Evolutionary conservation across 2,113 vertebrate genomes (phyloP).

Genomic region (Phylloscopus whistleri): DNA sequence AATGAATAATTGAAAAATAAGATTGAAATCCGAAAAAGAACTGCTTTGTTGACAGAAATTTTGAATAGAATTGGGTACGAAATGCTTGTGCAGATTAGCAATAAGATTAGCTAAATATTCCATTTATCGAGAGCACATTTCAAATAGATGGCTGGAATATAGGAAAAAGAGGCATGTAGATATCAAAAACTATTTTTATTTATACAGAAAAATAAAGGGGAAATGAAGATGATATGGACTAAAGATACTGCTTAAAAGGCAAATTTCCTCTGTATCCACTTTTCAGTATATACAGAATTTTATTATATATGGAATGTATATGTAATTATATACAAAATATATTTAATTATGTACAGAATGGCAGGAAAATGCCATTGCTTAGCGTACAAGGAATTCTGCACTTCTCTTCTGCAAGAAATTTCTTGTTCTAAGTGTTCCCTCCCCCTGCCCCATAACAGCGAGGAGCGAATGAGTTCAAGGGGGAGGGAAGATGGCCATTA

Average conservation of each 20-base stretch:
- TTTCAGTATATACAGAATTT: background rate
- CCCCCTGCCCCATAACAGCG: fast-evolving
- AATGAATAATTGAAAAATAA: background rate
- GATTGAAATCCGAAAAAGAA: background rate
- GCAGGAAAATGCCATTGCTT: background rate
- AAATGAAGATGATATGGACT: background rate
- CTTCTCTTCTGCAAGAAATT: background rate
- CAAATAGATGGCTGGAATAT: background rate
- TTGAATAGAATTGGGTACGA: background rate
- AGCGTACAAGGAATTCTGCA: background rate
- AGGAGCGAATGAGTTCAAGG: background rate
- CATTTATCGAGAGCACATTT: background rate
- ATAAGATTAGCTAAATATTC: background rate
- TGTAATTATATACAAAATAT: too few relatives aligned
- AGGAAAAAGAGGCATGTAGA: background rate
- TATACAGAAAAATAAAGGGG: background rate
- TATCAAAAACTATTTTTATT: background rate
- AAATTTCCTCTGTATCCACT: background rate
- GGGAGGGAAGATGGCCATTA: background rate
- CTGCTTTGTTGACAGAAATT: conserved; percentile 1
- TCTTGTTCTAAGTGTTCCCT: background rate
- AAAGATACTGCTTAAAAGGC: background rate
- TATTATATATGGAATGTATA: too few relatives aligned
- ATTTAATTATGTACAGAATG: too few relatives aligned
- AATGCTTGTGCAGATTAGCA: background rate